Conservation (phyloP, 2,888 invertebrate genomes). For the Smittia sp. region DNA sequence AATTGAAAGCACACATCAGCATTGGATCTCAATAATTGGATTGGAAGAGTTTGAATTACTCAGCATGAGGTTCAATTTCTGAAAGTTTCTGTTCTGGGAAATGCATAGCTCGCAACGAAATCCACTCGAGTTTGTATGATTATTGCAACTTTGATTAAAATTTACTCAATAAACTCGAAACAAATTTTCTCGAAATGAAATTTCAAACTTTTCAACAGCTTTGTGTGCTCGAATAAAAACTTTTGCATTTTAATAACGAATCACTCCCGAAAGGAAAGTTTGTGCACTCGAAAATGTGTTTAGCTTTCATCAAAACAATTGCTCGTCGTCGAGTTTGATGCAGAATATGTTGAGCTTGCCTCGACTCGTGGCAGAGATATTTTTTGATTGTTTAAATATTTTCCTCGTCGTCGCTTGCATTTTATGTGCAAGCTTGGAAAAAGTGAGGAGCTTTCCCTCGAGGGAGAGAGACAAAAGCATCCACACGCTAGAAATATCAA, state of each 20-base stretch:
- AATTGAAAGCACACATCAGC: too few species aligned
- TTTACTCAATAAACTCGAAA: not conserved
- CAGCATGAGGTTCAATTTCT: too few species aligned
- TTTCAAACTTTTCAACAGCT: not conserved
- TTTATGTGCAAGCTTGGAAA: not conserved
- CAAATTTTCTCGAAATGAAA: not conserved
- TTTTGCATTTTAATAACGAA: not conserved
- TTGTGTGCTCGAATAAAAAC: not conserved
- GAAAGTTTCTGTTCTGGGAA: too few species aligned
- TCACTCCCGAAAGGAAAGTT: not conserved
- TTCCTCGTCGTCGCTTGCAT: not conserved
- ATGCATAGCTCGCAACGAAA: too few species aligned
- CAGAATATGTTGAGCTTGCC: not conserved
- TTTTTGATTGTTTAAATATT: conserved; percentile 7
- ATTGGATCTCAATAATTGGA: too few species aligned
- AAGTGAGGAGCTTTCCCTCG: not conserved
- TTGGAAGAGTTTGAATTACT: too few species aligned
- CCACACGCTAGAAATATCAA: not conserved
- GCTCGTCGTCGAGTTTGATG: not conserved
- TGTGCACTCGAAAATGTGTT: not conserved
- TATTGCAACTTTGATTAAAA: not conserved
- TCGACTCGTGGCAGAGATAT: not conserved
- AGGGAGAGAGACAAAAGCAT: not conserved
- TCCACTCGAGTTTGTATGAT: not conserved
- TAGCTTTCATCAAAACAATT: not conserved